Conservation (phyloP, 2,113 vertebrate genomes). For the Heteronetta atricapilla region DNA sequence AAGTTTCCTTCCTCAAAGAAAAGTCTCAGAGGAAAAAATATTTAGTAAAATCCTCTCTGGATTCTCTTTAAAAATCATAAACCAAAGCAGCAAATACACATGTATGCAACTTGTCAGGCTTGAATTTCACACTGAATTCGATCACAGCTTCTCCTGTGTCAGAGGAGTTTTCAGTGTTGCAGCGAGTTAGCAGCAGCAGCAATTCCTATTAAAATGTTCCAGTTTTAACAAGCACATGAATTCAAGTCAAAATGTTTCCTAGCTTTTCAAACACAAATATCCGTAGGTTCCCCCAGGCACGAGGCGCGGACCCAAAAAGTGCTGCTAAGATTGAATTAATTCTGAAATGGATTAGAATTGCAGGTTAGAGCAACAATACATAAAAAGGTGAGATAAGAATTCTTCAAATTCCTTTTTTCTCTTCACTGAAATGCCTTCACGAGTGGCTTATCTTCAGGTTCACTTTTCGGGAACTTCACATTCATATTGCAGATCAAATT, state of each 20-base stretch:
- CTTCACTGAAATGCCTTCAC: constrained; percentile 49
- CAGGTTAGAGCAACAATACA: constrained; percentile 69
- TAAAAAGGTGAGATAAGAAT: constrained; percentile 56
- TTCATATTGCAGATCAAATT: constrained; percentile 49
- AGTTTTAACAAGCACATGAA: constrained; percentile 67
- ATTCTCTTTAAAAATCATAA: constrained; percentile 74
- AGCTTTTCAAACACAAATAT: constrained; percentile 61
- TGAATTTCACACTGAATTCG: constrained; percentile 70
- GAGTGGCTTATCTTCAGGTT: constrained; percentile 39
- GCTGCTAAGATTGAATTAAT: constrained; percentile 61
- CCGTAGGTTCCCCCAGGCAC: constrained; percentile 47
- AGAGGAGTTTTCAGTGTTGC: constrained; percentile 64
- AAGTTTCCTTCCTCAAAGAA: constrained; percentile 84
- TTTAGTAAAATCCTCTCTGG: constrained; percentile 65
- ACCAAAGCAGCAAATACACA: constrained; percentile 55
- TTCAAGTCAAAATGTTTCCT: constrained; percentile 69
- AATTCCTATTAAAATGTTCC: constrained; percentile 71
- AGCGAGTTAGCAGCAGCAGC: constrained; percentile 69
- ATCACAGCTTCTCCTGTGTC: constrained; percentile 53
- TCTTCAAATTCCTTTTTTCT: constrained; percentile 56
- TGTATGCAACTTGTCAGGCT: constrained; percentile 66
- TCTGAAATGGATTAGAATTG: constrained; percentile 51
- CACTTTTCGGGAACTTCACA: constrained; percentile 70
- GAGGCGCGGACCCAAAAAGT: constrained; percentile 58
- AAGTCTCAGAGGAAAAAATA: constrained; percentile 56